Conservation (phyloP, 2,113 vertebrate species). For the Paraplagusia blochii region DNA sequence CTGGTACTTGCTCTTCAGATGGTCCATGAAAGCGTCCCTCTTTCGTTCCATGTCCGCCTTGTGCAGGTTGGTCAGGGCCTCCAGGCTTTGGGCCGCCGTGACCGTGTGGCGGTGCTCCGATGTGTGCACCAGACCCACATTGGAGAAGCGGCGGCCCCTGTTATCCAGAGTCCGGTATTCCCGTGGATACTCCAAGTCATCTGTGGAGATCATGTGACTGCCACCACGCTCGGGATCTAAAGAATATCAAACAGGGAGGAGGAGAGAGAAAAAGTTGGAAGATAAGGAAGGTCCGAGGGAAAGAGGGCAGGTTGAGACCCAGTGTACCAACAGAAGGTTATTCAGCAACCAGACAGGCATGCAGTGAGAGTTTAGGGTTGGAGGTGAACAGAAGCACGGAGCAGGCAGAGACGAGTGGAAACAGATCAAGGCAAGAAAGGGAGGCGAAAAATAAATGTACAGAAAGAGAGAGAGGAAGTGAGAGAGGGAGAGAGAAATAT, state of each 20-base stretch:
- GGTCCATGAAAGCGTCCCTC: constrained; percentile 95
- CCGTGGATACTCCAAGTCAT: constrained; percentile 95
- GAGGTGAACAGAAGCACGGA: constrained; percentile 39
- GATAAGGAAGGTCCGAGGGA: constrained; percentile 2
- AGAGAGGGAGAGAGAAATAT: constrained; percentile 42
- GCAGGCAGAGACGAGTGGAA: constrained; percentile 42
- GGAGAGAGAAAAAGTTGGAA: constrained; percentile 8
- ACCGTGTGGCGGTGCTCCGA: constrained; percentile 95
- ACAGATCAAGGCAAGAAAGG: constrained; percentile 24
- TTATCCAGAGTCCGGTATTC: constrained; percentile 94
- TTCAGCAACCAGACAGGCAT: constrained; percentile 42
- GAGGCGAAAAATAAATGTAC: constrained; percentile 31
- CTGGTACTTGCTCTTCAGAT: constrained; percentile 97
- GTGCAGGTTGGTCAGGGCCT: constrained; percentile 93
- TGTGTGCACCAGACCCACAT: constrained; percentile 96
- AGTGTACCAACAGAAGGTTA: constrained; percentile 30
- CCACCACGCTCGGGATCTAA: constrained; percentile 92
- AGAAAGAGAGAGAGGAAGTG: constrained; percentile 20
- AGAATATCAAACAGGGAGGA: not conserved
- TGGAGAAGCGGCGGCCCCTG: constrained; percentile 94
- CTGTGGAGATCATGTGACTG: constrained; percentile 96
- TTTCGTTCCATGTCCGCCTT: constrained; percentile 95
- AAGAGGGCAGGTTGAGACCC: constrained; percentile 18
- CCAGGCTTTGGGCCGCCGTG: constrained; percentile 93
- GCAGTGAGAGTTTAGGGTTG: constrained; percentile 41